Conservation (phyloP, 2,888 invertebrate species). For the Leptopilina drosophilae region DNA sequence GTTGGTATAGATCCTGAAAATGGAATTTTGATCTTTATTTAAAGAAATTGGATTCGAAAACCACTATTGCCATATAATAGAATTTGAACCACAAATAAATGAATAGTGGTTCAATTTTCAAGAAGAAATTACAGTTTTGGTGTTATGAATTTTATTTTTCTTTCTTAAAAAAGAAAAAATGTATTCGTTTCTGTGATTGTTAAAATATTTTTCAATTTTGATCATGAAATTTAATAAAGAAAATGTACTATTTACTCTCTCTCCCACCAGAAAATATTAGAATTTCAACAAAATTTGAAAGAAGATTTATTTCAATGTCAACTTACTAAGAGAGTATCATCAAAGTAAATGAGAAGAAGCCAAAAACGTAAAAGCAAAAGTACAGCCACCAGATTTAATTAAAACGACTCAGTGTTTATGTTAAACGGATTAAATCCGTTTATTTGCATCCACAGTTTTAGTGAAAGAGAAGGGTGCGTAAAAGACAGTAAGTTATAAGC, state of each 20-base stretch:
- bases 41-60: not conserved
- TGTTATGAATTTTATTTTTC: not conserved
- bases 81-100: not conserved
- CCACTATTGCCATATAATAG: not conserved
- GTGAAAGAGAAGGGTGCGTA: constrained; percentile 42
- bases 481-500: constrained; percentile 56
- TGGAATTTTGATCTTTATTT: not conserved
- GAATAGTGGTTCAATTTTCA: constrained; percentile 5
- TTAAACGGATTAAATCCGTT: constrained; percentile 70
- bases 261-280: not conserved
- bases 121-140: not conserved
- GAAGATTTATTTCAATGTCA: constrained; percentile 12
- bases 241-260: not conserved
- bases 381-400: constrained; percentile 48
- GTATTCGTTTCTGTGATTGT: too few species aligned
- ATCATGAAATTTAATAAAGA: not conserved
- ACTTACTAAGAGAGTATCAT: not conserved
- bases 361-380: not conserved
- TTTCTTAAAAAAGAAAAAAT: not conserved
- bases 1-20: too few species aligned
- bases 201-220: too few species aligned
- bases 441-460: constrained; percentile 60
- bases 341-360: constrained; percentile 26
- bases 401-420: constrained; percentile 52
- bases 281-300: not conserved